A percentile compares a stretch with the other conserved stretches of the same genome.
phyloP scores from a whole-genome alignment of 2,888 invertebrate species.

The Andrena haemorrhoa region DNA sequence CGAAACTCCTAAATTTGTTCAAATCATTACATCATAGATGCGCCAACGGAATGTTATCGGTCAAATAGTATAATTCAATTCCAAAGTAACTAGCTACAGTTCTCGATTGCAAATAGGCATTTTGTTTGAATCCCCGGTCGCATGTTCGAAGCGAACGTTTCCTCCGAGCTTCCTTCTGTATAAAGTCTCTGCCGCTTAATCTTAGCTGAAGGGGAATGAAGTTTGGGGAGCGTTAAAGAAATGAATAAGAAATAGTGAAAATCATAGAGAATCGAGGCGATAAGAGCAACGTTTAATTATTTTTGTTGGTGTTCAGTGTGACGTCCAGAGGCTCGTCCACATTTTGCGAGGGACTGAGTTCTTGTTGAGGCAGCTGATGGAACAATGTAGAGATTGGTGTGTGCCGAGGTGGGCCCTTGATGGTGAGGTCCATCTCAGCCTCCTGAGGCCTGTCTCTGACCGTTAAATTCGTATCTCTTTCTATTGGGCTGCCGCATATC shows the following conservation, averaged over 20 bases:
- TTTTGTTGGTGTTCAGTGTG: slow-evolving; percentile 80
- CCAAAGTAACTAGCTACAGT: background rate
- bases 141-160: background rate
- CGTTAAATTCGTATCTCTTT: slow-evolving; percentile 55
- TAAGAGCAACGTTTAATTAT: slow-evolving; percentile 67
- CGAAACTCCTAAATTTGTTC: too few species aligned
- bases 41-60: background rate
- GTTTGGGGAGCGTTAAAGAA: background rate
- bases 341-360: slow-evolving; percentile 75
- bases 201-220: background rate
- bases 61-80: slow-evolving; percentile 1
- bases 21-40: background rate
- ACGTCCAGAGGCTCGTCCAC: slow-evolving; percentile 83
- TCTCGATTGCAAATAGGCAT: slow-evolving; percentile 1
- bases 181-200: slow-evolving; percentile 6
- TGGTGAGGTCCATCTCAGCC: slow-evolving; percentile 82
- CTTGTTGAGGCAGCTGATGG: slow-evolving; percentile 77
- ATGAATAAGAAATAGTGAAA: background rate
- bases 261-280: background rate
- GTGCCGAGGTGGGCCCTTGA: slow-evolving; percentile 78
- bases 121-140: slow-evolving; percentile 9
- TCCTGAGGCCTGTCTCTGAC: slow-evolving; percentile 78
- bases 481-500: slow-evolving; percentile 74
- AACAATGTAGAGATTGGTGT: slow-evolving; percentile 76
- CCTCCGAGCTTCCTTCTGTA: background rate